Evolutionary conservation across 30 jellyfish, hydroid and myxozoan genomes (phyloP).

Genomic region (Turritopsis rubra): DNA sequence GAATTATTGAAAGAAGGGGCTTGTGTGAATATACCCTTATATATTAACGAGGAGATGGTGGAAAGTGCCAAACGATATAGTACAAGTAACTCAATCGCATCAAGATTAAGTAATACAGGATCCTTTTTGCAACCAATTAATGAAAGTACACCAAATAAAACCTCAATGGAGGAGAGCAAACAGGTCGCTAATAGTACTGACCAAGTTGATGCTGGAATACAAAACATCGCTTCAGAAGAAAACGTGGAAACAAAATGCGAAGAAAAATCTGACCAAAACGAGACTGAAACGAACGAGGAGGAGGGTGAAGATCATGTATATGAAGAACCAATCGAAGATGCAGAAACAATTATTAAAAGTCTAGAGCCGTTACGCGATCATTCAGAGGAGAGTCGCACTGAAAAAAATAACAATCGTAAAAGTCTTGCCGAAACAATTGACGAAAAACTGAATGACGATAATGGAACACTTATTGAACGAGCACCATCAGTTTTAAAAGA

Average conservation of each 20-base stretch:
- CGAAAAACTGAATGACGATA: constrained; percentile 24
- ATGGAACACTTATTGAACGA: constrained; percentile 27
- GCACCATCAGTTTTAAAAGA: constrained; percentile 16
- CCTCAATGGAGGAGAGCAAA: constrained; percentile 1
- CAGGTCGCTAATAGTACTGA: neutral
- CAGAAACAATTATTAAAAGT: neutral
- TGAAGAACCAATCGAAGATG: constrained; percentile 12
- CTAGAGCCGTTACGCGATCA: neutral
- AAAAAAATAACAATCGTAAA: constrained; percentile 23
- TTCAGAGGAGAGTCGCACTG: neutral
- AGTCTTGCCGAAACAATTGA: constrained; percentile 33
- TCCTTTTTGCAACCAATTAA: neutral
- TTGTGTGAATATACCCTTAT: neutral
- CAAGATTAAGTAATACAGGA: neutral
- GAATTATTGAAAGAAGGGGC: constrained; percentile 26
- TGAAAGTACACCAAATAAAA: constrained; percentile 8
- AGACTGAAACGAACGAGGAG: neutral
- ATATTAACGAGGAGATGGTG: constrained; percentile 18
- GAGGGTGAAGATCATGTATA: neutral
- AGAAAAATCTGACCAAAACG: neutral
- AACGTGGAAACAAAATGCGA: neutral
- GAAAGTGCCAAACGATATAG: constrained; percentile 33
- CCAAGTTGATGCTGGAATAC: constrained; percentile 4
- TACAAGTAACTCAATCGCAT: neutral
- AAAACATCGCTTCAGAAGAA: neutral